phyloP scores from a whole-genome alignment of 2,797 vertebrate genomes.

The Acipenser transmontanus region DNA sequence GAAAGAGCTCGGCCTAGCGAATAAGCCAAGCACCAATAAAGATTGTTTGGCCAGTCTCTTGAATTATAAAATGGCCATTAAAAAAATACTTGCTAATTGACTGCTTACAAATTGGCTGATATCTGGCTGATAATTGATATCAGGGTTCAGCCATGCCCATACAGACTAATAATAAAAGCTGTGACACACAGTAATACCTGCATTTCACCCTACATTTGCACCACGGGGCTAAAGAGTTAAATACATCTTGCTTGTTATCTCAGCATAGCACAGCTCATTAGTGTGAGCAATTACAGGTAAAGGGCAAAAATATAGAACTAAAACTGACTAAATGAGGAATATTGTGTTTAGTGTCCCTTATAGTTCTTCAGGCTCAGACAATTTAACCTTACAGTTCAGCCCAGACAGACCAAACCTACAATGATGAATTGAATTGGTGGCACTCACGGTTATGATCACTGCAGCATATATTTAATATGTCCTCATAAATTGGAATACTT shows the following conservation, averaged over 20 bases:
- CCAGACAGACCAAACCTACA: constrained; percentile 22
- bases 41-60: no score
- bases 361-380: constrained; percentile 21
- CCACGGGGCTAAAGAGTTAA: background rate
- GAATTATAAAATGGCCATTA: no score
- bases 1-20: no score
- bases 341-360: constrained; percentile 20
- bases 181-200: background rate
- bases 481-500: constrained; percentile 58
- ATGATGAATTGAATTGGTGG: constrained; percentile 33
- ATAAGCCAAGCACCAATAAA: no score
- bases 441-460: constrained; percentile 28
- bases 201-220: constrained; percentile 9
- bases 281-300: constrained; percentile 3
- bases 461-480: constrained; percentile 51
- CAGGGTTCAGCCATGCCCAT: background rate
- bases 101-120: no score
- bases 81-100: background rate
- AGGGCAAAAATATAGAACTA: background rate
- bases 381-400: constrained; percentile 25
- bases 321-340: background rate
- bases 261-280: constrained; percentile 3
- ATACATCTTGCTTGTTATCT: constrained; percentile 2
- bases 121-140: background rate
- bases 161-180: no score